phyloP scores from a whole-genome alignment of 2,797 vertebrate species.

The Menidia menidia region DNA sequence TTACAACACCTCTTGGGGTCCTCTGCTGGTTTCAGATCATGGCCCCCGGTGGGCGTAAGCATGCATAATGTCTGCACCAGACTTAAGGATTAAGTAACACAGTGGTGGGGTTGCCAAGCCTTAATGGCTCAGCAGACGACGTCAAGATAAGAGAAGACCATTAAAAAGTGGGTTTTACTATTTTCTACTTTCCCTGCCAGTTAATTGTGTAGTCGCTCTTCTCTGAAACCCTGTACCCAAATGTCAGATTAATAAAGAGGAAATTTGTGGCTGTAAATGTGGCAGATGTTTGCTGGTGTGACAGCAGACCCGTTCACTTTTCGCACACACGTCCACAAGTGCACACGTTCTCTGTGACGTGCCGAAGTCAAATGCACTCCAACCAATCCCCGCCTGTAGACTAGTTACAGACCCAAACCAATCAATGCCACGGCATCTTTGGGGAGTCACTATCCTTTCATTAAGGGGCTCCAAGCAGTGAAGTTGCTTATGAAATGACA shows the following conservation, averaged over 20 bases:
- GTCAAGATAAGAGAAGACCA: constrained; percentile 2
- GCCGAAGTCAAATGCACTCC: constrained; percentile 49
- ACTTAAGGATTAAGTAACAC: constrained; percentile 49
- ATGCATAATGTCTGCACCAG: constrained; percentile 48
- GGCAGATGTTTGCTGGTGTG: not conserved
- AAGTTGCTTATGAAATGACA: constrained; percentile 56
- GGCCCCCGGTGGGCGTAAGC: constrained; percentile 39
- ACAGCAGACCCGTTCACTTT: not conserved
- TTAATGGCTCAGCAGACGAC: constrained; percentile 31
- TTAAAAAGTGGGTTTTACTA: constrained; percentile 12
- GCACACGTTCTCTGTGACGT: not conserved
- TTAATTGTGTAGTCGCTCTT: not conserved
- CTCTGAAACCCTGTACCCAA: not conserved
- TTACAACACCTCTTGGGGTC: constrained; percentile 66
- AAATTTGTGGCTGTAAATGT: not conserved
- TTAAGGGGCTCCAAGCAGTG: constrained; percentile 28
- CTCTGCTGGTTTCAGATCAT: constrained; percentile 50
- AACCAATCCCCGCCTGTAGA: constrained; percentile 26
- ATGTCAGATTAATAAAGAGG: not conserved
- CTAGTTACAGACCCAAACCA: constrained; percentile 46
- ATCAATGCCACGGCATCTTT: constrained; percentile 52
- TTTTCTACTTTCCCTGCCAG: not conserved
- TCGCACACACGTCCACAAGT: not conserved
- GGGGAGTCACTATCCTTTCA: constrained; percentile 26
- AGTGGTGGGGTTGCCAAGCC: constrained; percentile 28